Percentiles rank a stretch among this genome's conserved stretches.
These are phyloP conservation scores for Capromys pilorides DNA, from an alignment of 2,797 vertebrate genomes.

Conservation along the genomic window DNA sequence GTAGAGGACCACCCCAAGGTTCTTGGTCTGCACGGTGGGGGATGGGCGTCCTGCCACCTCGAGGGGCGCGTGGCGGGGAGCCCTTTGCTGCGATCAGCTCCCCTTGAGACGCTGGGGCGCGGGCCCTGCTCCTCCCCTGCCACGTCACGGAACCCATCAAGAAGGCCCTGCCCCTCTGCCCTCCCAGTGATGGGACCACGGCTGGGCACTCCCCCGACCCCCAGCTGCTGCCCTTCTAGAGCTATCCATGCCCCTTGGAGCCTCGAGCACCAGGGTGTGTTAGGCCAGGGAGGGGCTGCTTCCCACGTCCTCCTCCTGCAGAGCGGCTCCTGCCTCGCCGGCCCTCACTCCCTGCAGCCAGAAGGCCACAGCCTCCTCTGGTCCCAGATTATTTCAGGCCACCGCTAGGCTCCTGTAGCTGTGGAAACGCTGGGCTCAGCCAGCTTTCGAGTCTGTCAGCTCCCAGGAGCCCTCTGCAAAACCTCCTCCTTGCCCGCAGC, in stretches of 20 bases:
- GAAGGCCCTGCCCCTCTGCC: background rate
- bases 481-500: background rate
- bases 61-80: background rate
- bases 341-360: background rate
- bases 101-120: no score
- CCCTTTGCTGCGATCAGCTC: no score
- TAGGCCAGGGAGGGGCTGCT: background rate
- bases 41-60: background rate
- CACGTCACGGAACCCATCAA: background rate
- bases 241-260: background rate
- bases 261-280: background rate
- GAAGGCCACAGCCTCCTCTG: background rate
- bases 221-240: background rate
- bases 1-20: no score
- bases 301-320: background rate
- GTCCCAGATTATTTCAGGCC: background rate
- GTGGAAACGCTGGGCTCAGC: background rate
- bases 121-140: no score
- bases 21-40: background rate
- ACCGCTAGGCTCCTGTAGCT: background rate
- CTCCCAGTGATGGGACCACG: no score
- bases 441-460: background rate
- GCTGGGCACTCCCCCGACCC: no score
- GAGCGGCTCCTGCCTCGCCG: background rate
- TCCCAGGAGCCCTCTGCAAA: background rate